A percentile compares a stretch with the other conserved stretches of the same genome.
Conservation (phyloP, 2,888 invertebrate species). For the Parascotia fuliginaria region DNA sequence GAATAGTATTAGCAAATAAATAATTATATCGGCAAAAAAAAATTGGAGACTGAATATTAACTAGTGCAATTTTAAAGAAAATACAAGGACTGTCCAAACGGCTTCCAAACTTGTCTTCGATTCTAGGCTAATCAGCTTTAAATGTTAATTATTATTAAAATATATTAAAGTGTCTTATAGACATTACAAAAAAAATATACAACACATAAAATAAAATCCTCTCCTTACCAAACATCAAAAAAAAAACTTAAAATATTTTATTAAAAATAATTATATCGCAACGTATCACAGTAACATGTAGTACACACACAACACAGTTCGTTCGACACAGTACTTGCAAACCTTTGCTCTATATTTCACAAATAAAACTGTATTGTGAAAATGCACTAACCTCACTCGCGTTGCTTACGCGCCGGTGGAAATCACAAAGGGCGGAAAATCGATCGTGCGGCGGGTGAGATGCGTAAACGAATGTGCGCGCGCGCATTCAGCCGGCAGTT, state of each 20-base stretch:
- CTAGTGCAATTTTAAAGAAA: too few species aligned
- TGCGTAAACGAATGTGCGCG: slow-evolving; percentile 77
- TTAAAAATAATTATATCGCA: too few species aligned
- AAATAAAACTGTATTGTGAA: slow-evolving; percentile 45
- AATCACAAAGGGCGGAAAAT: slow-evolving; percentile 69
- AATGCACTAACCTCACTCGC: slow-evolving; percentile 78
- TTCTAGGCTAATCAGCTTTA: not conserved
- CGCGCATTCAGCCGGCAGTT: slow-evolving; percentile 68
- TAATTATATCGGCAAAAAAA: too few species aligned
- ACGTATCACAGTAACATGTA: too few species aligned
- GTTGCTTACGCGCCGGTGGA: slow-evolving; percentile 70
- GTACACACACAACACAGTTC: slow-evolving; percentile 45
- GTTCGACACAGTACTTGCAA: slow-evolving; percentile 29
- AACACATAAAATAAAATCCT: not conserved
- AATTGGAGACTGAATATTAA: too few species aligned
- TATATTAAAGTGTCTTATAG: not conserved
- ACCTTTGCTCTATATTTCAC: slow-evolving; percentile 34
- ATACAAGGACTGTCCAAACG: too few species aligned
- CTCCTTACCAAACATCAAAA: not conserved
- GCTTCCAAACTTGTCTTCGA: not conserved
- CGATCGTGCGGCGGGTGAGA: slow-evolving; percentile 69
- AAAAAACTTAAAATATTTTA: not conserved
- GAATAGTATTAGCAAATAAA: too few species aligned
- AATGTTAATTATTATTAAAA: too few species aligned
- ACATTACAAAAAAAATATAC: not conserved